These are phyloP conservation scores for Sinocyclocheilus anshuiensis DNA, from an alignment of 2,113 vertebrate genomes.

Conservation along the genomic window DNA sequence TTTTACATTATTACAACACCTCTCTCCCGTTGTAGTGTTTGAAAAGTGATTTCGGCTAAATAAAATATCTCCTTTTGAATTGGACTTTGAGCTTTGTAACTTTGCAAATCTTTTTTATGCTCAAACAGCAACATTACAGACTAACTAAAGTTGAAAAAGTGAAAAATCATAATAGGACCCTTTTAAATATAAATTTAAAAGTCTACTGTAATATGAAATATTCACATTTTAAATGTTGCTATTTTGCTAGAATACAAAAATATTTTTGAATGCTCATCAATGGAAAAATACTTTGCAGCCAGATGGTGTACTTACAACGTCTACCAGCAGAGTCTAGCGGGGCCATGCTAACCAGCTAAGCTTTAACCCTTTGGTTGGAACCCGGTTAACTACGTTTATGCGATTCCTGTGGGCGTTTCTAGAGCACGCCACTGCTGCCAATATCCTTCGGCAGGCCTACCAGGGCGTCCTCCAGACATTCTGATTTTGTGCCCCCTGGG, in stretches of 20 bases:
- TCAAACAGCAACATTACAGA: no score
- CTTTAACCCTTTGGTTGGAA: constrained; percentile 7
- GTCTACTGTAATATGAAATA: background rate
- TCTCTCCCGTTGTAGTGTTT: no score
- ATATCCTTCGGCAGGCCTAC: constrained; percentile 27
- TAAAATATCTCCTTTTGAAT: no score
- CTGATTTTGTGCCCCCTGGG: constrained; percentile 38
- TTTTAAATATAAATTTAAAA: background rate
- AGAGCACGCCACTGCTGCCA: background rate
- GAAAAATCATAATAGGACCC: no score
- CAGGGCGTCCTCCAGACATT: constrained; percentile 33
- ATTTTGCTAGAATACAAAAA: background rate
- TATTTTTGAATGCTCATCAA: background rate
- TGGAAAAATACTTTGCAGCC: background rate
- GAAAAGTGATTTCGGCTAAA: no score
- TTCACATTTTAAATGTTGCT: background rate
- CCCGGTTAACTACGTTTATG: background rate
- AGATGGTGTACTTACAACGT: background rate
- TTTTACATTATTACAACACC: no score
- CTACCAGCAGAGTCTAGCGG: background rate
- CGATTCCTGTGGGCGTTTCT: constrained; percentile 20
- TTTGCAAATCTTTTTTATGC: no score
- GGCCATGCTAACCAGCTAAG: background rate
- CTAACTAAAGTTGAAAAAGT: no score
- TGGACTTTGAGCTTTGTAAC: no score